Conservation (phyloP, 2,797 vertebrate genomes). For the Syndactyla subalaris region DNA sequence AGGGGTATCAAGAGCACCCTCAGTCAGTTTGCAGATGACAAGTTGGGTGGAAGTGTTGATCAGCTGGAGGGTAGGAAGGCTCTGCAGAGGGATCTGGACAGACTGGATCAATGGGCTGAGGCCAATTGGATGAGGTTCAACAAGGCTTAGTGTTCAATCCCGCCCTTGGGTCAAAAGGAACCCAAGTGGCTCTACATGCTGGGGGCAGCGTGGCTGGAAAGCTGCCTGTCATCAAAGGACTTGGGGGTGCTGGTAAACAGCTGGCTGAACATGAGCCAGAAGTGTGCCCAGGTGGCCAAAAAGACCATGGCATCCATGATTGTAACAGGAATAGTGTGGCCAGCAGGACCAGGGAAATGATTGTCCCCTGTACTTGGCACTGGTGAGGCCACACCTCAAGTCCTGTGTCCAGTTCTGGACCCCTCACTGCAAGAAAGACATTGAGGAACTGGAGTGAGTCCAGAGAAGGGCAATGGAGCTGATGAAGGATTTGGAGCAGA, state of each 20-base stretch:
- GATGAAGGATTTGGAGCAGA: neutral
- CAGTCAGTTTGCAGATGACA: neutral
- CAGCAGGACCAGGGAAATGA: neutral
- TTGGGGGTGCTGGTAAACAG: rapidly evolving
- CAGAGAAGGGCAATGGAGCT: neutral
- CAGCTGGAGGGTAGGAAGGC: neutral
- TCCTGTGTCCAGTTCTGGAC: neutral
- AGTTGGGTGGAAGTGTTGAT: rapidly evolving
- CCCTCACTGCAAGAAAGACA: neutral
- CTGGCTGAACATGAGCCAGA: neutral
- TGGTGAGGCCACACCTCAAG: rapidly evolving
- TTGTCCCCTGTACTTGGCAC: rapidly evolving
- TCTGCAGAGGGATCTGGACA: neutral
- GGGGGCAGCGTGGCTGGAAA: neutral
- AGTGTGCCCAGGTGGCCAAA: neutral
- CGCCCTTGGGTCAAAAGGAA: neutral
- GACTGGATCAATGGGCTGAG: rapidly evolving
- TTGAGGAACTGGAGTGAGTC: rapidly evolving
- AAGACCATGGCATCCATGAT: neutral
- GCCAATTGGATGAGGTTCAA: rapidly evolving
- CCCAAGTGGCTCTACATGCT: neutral
- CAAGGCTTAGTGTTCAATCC: rapidly evolving
- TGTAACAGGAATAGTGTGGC: neutral
- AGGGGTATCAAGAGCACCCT: rapidly evolving
- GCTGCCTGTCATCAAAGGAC: rapidly evolving